Evolutionary conservation across 2,797 vertebrate genomes (phyloP).

Genomic region (Brachyalestes nurse): DNA sequence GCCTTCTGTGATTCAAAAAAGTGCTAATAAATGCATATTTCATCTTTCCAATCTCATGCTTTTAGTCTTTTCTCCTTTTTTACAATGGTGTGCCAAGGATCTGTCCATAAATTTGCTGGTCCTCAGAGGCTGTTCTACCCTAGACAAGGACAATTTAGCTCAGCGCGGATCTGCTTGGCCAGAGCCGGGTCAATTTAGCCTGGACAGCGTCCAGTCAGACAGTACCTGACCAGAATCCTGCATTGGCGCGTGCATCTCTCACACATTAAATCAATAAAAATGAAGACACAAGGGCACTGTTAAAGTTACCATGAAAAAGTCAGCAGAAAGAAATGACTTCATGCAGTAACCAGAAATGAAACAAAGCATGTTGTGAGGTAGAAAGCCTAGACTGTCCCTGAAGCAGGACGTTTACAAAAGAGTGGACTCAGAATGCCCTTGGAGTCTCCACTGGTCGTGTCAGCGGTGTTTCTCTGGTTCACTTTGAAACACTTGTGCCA

Average conservation of each 20-base stretch:
- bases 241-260: slow-evolving; percentile 35
- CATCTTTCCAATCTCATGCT: neutral
- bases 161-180: slow-evolving; percentile 6
- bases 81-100: slow-evolving; percentile 19
- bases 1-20: neutral
- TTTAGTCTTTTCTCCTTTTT: neutral
- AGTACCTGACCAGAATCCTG: slow-evolving; percentile 32
- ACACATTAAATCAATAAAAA: slow-evolving; percentile 36
- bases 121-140: slow-evolving; percentile 18
- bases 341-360: slow-evolving; percentile 5
- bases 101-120: slow-evolving; percentile 30
- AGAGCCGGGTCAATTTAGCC: slow-evolving; percentile 31
- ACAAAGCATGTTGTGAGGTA: slow-evolving; percentile 9
- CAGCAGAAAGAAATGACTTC: slow-evolving; percentile 20
- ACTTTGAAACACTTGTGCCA: slow-evolving; percentile 28
- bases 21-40: slow-evolving; percentile 5
- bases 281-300: slow-evolving; percentile 42
- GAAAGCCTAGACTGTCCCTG: neutral
- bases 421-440: slow-evolving; percentile 30
- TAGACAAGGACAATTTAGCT: slow-evolving; percentile 36
- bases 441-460: slow-evolving; percentile 25
- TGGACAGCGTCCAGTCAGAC: slow-evolving; percentile 42
- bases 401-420: slow-evolving; percentile 8
- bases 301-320: slow-evolving; percentile 43
- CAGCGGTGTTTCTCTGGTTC: slow-evolving; percentile 7